Evolutionary conservation across 2,797 vertebrate genomes (phyloP), one percentile per base, ranked within the genome.

Genomic region (Sebastes jordani): DNA sequence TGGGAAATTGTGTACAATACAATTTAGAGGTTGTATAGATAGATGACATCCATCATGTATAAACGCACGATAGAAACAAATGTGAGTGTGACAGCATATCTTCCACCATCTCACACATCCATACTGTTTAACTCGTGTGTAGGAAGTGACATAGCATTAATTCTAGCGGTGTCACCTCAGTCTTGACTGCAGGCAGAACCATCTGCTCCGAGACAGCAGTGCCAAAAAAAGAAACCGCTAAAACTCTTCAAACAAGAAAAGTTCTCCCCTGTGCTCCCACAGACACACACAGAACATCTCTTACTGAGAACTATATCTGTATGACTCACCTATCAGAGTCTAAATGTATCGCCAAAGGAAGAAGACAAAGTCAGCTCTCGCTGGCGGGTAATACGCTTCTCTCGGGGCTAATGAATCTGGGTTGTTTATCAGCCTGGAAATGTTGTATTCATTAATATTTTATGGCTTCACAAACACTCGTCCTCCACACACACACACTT

Each of bases 381-480:
- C 80, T 82, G 1, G 71, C 27, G 55, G 89, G 46, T 88, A 81
- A 91, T 82, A 78, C 78, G 78, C 82, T 69, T 67, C 81, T 89
- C 87, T 81, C 5, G 20, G 54, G 64, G 74, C 83, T 89, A 91
- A 93, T 91, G 86, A 91, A 92, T 87, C 86, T 61, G 65, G 68
- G 80, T 88, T 91, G 83, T 91, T 92, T 88, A 91, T 90, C 86
- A 86, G 67, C 49, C 32, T 72, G 83, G 80, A 90, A 93, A 90
- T 86, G 83, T 86, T 80, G 74, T 76, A 70, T 88, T 92, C 91
- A 91, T 93, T 93, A 92, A 92, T 92, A 92, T 89, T 92, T 72
- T 76, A 93, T 83, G 54, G 77, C 61, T 83, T 85, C 80, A 77
- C 88, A 81, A 79, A 78, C 87, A 73, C 75, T 69, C 9, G 11